Percentiles rank a stretch among this genome's conserved stretches.
phyloP scores from a whole-genome alignment of 1,140 invertebrate species.

The Zaprionus taronus region DNA sequence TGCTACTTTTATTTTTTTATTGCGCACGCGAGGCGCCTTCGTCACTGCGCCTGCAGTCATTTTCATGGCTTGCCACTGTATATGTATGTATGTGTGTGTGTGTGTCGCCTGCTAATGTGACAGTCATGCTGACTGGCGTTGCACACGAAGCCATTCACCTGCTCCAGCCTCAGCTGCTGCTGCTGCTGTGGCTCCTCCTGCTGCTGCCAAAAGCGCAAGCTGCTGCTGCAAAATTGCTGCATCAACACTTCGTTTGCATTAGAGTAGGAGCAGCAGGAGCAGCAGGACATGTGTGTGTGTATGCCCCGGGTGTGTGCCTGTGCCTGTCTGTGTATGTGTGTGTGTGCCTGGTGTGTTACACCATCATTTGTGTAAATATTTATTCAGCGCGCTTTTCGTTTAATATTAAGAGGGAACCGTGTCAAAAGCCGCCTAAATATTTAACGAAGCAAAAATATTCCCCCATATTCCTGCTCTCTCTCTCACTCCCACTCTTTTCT shows the following conservation, averaged over 20 bases:
- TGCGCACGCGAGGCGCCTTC: conserved; percentile 61
- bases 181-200: conserved; percentile 22
- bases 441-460: conserved; percentile 78
- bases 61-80: conserved; percentile 28
- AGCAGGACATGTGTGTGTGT: conserved; percentile 30
- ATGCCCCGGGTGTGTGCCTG: conserved; percentile 2
- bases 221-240: conserved; percentile 69
- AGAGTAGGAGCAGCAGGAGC: conserved; percentile 42
- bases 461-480: background rate
- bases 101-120: conserved; percentile 70
- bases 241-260: conserved; percentile 79
- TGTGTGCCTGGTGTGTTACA: conserved; percentile 46
- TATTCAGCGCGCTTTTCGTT: conserved; percentile 73
- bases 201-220: conserved; percentile 67
- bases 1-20: conserved; percentile 70
- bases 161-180: conserved; percentile 15
- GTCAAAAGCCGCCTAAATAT: conserved; percentile 81
- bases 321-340: conserved; percentile 13
- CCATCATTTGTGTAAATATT: conserved; percentile 82
- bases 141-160: conserved; percentile 65
- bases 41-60: conserved; percentile 79
- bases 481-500: background rate
- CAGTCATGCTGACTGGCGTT: conserved; percentile 80
- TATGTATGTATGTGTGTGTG: conserved; percentile 24
- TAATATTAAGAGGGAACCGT: conserved; percentile 76